phyloP scores from a whole-genome alignment of 2,797 vertebrate genomes.

The Fundulus diaphanus region DNA sequence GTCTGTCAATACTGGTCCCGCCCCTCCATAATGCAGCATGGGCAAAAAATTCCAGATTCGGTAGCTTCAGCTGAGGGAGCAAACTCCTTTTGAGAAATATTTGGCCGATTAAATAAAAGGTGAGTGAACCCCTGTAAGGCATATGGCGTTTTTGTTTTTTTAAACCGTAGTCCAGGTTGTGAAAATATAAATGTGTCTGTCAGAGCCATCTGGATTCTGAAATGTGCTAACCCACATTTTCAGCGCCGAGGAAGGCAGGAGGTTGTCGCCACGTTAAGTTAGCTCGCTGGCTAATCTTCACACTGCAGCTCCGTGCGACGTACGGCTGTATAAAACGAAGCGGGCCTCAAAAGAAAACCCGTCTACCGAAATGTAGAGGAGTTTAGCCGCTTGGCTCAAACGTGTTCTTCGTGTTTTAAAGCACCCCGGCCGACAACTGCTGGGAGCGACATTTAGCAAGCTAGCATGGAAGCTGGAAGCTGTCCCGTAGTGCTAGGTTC shows the following conservation, averaged over 20 bases:
- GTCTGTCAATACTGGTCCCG: slow-evolving; percentile 66
- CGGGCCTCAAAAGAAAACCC: accelerated
- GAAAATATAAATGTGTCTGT: neutral
- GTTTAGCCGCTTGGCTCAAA: accelerated
- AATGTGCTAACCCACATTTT: slow-evolving; percentile 78
- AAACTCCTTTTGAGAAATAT: slow-evolving; percentile 41
- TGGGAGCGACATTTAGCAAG: slow-evolving; percentile 45
- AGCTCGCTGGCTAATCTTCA: slow-evolving; percentile 60
- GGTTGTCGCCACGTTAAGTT: slow-evolving; percentile 77
- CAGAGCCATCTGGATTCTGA: slow-evolving; percentile 46
- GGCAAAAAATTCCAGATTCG: slow-evolving; percentile 77
- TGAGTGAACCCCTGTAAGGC: slow-evolving; percentile 30
- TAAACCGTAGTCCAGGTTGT: neutral
- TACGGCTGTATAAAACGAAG: neutral
- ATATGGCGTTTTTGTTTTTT: neutral
- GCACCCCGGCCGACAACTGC: slow-evolving; percentile 21
- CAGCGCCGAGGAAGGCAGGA: slow-evolving; percentile 59
- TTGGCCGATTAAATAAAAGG: slow-evolving; percentile 64
- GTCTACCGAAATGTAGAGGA: accelerated
- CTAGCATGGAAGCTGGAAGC: slow-evolving; percentile 57
- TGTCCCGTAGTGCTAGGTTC: slow-evolving; percentile 47
- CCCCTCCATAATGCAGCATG: slow-evolving; percentile 86
- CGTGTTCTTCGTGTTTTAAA: neutral
- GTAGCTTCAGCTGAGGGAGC: slow-evolving; percentile 63
- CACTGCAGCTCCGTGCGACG: slow-evolving; percentile 5